Conservation (phyloP, 2,888 invertebrate species). For the Carterocephalus palaemon region DNA sequence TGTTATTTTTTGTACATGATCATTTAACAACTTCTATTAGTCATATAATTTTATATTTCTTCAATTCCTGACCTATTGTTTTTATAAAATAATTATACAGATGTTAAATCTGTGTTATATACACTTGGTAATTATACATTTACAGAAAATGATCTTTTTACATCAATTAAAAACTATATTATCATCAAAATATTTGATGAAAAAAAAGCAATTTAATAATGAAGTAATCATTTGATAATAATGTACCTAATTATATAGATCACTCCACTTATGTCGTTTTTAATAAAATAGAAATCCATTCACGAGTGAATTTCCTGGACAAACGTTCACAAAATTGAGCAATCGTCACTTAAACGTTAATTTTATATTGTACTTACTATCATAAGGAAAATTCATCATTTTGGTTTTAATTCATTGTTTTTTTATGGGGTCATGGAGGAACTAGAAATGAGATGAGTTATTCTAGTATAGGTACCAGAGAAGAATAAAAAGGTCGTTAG, state of each 20-base stretch:
- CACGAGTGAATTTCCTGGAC: conserved; percentile 18
- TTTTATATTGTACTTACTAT: conserved; percentile 67
- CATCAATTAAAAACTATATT: conserved; percentile 10
- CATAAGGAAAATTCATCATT: conserved; percentile 54
- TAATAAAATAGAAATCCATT: conserved; percentile 12
- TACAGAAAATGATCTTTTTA: conserved; percentile 19
- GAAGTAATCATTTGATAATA: neutral
- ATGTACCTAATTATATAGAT: conserved; percentile 9
- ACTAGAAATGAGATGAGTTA: conserved; percentile 1
- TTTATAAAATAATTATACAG: conserved; percentile 1
- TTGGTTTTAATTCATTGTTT: conserved; percentile 29
- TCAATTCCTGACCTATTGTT: conserved; percentile 59
- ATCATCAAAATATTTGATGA: conserved; percentile 18
- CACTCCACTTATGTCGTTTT: neutral
- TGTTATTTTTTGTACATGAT: conserved; percentile 37
- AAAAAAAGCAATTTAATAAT: conserved; percentile 5
- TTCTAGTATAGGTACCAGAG: neutral
- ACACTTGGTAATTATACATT: neutral
- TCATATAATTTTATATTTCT: neutral
- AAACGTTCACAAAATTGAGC: conserved; percentile 67
- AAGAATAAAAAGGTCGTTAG: no score
- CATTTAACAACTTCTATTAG: conserved; percentile 6
- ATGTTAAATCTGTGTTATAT: conserved; percentile 7
- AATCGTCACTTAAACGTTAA: conserved; percentile 67
- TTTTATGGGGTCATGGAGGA: no score